Percentiles rank a stretch among this genome's conserved stretches.
Conservation (phyloP, 1,140 invertebrate species). For the Samia ricini region DNA sequence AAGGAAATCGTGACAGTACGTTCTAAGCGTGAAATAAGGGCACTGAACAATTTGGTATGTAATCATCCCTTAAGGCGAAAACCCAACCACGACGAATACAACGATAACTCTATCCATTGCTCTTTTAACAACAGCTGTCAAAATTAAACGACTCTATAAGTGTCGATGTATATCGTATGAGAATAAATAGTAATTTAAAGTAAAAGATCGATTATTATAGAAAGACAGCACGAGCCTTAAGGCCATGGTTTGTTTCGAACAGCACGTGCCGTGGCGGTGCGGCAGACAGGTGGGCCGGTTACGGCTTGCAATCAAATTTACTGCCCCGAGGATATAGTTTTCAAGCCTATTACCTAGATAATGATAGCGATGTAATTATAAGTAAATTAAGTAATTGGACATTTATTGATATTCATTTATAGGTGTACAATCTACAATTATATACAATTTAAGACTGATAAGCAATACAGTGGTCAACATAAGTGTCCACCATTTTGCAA, state of each 20-base stretch:
- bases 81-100: background rate
- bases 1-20: conserved; percentile 50
- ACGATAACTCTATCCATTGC: conserved; percentile 28
- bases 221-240: conserved; percentile 29
- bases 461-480: no score
- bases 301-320: conserved; percentile 31
- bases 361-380: background rate
- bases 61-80: conserved; percentile 37
- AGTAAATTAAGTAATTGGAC: background rate
- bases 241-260: conserved; percentile 42
- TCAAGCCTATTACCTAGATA: background rate
- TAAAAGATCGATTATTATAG: conserved; percentile 19
- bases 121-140: background rate
- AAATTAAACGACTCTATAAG: background rate
- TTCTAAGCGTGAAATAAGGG: conserved; percentile 35
- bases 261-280: no score
- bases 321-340: background rate
- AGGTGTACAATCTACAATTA: background rate
- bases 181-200: conserved; percentile 10
- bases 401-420: background rate
- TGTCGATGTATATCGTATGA: conserved; percentile 12
- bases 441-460: no score
- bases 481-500: no score
- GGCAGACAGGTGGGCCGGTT: conserved; percentile 33
- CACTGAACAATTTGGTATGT: conserved; percentile 30